Conservation (phyloP, 2,113 vertebrate genomes). For the Cinclus mexicanus region DNA sequence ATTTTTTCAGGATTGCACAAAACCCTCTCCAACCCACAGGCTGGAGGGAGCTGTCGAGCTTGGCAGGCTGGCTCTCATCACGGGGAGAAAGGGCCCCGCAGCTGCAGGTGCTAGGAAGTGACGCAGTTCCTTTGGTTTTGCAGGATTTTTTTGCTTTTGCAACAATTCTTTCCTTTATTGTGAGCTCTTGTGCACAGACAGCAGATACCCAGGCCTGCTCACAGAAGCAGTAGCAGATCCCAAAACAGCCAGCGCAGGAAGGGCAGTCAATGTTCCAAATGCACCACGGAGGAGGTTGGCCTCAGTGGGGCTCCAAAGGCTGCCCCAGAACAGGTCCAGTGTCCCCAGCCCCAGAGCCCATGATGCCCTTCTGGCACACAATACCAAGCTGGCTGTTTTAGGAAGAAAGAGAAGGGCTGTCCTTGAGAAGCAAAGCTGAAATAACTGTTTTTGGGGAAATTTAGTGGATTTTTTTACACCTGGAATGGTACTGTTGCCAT, state of each 20-base stretch:
- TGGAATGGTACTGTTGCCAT: background rate
- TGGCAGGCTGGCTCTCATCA: accelerated
- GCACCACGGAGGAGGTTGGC: accelerated
- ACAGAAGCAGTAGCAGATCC: background rate
- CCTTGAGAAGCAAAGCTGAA: background rate
- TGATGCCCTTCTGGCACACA: accelerated
- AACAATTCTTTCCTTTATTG: background rate
- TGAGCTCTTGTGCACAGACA: background rate
- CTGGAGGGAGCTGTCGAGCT: accelerated
- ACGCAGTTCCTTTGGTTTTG: background rate
- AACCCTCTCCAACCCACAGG: background rate
- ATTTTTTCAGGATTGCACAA: background rate
- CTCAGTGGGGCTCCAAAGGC: background rate
- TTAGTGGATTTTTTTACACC: background rate
- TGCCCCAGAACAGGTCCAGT: too few relatives aligned
- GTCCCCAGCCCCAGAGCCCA: accelerated
- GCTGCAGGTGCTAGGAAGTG: background rate
- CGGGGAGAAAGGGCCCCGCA: accelerated
- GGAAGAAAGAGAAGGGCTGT: background rate
- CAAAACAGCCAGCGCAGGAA: accelerated
- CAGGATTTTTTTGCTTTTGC: background rate
- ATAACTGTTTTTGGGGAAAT: accelerated
- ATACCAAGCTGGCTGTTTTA: accelerated
- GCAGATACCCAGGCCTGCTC: too few relatives aligned
- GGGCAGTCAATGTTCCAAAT: accelerated